Base-by-base conservation (phyloP, 2,113 vertebrate genomes). In the Nycticryphes semicollaris region DNA sequence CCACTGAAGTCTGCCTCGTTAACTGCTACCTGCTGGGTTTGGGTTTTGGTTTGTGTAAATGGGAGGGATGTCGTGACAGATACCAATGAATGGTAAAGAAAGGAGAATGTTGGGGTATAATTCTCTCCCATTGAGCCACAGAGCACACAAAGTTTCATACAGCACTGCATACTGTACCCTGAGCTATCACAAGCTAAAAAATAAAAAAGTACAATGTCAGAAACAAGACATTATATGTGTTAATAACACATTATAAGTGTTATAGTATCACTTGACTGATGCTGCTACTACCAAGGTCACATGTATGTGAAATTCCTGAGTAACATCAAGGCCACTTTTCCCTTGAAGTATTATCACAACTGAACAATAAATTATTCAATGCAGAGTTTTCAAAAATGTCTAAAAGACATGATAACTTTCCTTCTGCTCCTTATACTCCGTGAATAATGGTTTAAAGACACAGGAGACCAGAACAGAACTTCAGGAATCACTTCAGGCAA, bases 21-120 rank as follows among this genome's bases (percentile, higher is more conserved):
- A 67, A 1, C 28, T 54, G 47, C 47, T 19, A 0, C 50, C 51
- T 86, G 37, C 47, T 43, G 7, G 0, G 0, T 11, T 28, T 41
- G 11, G 4, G 0, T 57, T 63, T 64, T 8, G 14, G 15, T 22
- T 6, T 31, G 24, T 12, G 30, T 22, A 30, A 78, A 88, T 10
- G 11, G 7, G 10, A 63, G 4, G 14, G 12, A 21, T 21, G 5
- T 8, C 28, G 54, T 57, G 17, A 51, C 4, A 72, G 43, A 41
- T 10, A n/a, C 1, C 37, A 53, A 9, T 8, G 22, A 53, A 27
- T 5, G 6, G 47, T 22, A 78, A 78, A 47, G 15, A 77, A 51
- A 70, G 7, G n/a, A 59, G 31, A 41, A 4, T 18, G 93, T 5
- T 35, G 31, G 75, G 25, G 33, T 24, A 3, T 22, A 41, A 28